phyloP scores from a whole-genome alignment of 2,797 vertebrate species.

The Pogoniulus pusillus region DNA sequence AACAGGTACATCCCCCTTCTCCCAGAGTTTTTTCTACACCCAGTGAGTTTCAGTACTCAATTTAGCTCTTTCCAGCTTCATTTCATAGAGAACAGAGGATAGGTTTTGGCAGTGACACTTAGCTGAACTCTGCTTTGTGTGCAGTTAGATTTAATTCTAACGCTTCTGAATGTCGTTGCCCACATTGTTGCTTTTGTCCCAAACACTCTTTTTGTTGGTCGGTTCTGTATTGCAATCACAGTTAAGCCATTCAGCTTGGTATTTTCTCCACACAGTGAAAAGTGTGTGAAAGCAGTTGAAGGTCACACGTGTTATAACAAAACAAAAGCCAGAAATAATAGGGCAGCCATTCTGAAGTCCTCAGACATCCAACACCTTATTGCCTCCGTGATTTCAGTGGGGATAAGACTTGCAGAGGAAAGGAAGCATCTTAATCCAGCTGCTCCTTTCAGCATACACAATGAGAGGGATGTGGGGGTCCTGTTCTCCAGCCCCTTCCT shows the following conservation, averaged over 20 bases:
- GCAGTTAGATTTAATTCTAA: constrained; percentile 66
- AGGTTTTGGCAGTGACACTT: constrained; percentile 40
- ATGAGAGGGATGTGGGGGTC: background rate
- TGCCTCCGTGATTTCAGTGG: constrained; percentile 28
- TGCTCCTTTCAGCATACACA: constrained; percentile 45
- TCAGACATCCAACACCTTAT: constrained; percentile 42
- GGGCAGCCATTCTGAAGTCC: constrained; percentile 57
- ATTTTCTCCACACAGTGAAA: constrained; percentile 59
- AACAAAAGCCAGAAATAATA: constrained; percentile 68
- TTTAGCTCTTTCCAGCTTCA: constrained; percentile 52
- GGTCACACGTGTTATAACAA: constrained; percentile 66
- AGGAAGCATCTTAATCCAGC: constrained; percentile 47
- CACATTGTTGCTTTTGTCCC: constrained; percentile 56
- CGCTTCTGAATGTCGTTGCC: constrained; percentile 42
- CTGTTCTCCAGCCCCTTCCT: background rate
- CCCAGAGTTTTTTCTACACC: background rate
- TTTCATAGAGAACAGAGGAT: constrained; percentile 15
- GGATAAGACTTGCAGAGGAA: constrained; percentile 32
- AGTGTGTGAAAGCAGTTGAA: constrained; percentile 65
- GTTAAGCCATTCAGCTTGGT: constrained; percentile 53
- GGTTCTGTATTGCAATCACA: constrained; percentile 58
- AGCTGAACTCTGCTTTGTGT: constrained; percentile 61
- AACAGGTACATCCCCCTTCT: background rate
- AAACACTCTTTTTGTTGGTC: constrained; percentile 38
- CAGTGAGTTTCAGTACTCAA: background rate